Evolutionary conservation across 1,140 invertebrate genomes (phyloP).

Genomic region (Eubasilissa regina): DNA sequence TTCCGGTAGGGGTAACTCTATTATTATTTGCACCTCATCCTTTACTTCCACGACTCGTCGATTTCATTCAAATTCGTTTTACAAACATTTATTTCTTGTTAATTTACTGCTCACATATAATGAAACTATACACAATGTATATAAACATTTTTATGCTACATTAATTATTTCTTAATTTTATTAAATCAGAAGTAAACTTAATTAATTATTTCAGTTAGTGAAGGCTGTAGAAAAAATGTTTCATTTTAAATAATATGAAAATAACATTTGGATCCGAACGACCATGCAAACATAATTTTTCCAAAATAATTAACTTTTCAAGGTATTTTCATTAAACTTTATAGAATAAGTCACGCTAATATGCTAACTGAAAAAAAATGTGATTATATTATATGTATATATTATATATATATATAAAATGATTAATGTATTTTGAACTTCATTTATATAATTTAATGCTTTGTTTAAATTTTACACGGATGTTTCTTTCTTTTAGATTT

Average conservation of each 20-base stretch:
- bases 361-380: constrained; percentile 56
- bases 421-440: constrained; percentile 29
- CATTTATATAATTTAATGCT: background rate
- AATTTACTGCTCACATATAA: no score
- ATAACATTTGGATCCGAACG: background rate
- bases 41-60: background rate
- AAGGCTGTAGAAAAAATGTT: no score
- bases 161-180: no score
- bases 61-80: background rate
- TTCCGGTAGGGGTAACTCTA: constrained; percentile 10
- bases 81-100: no score
- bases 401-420: constrained; percentile 46
- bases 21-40: constrained; percentile 5
- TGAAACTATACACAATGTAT: no score
- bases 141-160: no score
- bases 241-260: no score
- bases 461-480: background rate
- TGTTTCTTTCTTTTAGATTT: constrained; percentile 38
- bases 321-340: constrained; percentile 59
- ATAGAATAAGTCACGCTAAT: constrained; percentile 58
- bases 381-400: constrained; percentile 22
- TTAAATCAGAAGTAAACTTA: no score
- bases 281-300: constrained; percentile 36
- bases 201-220: no score
- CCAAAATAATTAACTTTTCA: constrained; percentile 57